phyloP scores from a whole-genome alignment of 2,113 vertebrate species.

The Buteo buteo region DNA sequence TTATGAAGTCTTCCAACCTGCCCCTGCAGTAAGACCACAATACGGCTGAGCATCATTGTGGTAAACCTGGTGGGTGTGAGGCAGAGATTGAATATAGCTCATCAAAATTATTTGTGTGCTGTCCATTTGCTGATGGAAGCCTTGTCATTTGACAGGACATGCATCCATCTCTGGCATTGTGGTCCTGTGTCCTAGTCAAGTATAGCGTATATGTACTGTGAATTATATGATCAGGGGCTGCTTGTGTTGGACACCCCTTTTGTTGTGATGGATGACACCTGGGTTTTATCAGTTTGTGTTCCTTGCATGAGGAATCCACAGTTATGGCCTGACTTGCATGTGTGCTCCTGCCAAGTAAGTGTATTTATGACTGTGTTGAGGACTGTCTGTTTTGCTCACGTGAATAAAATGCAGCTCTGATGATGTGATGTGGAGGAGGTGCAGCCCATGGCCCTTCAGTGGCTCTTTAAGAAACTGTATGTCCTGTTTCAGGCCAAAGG shows the following conservation, averaged over 20 bases:
- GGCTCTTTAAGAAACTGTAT: neutral
- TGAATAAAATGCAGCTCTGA: neutral
- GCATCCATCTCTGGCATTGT: neutral
- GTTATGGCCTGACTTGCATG: neutral
- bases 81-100: neutral
- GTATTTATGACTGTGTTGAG: neutral
- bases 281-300: neutral
- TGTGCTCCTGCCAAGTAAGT: neutral
- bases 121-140: neutral
- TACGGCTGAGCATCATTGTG: neutral
- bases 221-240: neutral
- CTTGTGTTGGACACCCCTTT: neutral
- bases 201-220: accelerated
- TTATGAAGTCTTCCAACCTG: neutral
- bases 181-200: neutral
- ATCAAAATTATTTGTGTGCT: neutral
- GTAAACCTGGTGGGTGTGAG: neutral
- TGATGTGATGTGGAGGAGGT: neutral
- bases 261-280: neutral
- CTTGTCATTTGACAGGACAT: neutral
- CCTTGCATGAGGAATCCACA: neutral
- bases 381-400: accelerated
- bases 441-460: neutral
- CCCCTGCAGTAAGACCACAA: neutral
- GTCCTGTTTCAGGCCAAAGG: neutral